A percentile compares a stretch with the other conserved stretches of the same genome.
phyloP scores from a whole-genome alignment of 2,797 vertebrate genomes.

The Helarctos malayanus region DNA sequence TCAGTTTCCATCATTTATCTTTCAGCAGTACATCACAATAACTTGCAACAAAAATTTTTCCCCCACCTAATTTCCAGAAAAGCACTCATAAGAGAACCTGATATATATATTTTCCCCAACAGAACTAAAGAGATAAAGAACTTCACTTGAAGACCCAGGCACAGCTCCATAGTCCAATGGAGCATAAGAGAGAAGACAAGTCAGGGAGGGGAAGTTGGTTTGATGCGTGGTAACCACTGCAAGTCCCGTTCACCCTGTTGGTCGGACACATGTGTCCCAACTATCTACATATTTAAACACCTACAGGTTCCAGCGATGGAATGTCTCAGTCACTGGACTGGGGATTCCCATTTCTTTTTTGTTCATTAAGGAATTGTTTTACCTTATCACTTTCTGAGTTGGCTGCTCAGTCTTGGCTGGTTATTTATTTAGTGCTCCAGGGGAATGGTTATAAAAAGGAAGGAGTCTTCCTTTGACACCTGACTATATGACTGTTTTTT shows the following conservation, averaged over 20 bases:
- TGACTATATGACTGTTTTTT: not conserved
- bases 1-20: not conserved
- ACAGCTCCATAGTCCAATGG: too few relatives aligned
- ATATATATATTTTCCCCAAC: not conserved
- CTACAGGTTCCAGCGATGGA: fast-evolving
- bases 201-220: not conserved
- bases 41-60: not conserved
- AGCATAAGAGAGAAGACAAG: not conserved
- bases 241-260: not conserved
- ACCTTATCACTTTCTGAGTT: not conserved
- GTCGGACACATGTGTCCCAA: not conserved
- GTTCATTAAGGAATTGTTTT: not conserved
- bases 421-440: not conserved
- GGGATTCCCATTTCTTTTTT: not conserved
- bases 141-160: not conserved
- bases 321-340: not conserved
- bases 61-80: conserved; percentile 41
- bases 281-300: not conserved
- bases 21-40: not conserved
- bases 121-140: not conserved
- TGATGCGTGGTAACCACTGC: not conserved
- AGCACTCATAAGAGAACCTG: conserved; percentile 25
- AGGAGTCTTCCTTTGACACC: not conserved
- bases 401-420: not conserved
- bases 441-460: not conserved